phyloP scores from a whole-genome alignment of 2,888 invertebrate species.

The Agrochola litura region DNA sequence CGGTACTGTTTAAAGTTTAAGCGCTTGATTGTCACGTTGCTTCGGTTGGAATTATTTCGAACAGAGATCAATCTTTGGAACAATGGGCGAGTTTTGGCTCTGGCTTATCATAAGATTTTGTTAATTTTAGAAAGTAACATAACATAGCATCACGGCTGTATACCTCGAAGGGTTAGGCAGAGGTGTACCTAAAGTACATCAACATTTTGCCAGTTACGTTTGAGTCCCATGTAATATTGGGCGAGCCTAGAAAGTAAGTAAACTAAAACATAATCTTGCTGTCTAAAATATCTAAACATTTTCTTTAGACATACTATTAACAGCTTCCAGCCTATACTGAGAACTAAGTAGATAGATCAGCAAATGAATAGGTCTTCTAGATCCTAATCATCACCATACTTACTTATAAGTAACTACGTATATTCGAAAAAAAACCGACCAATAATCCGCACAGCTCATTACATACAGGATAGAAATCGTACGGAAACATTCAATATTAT shows the following conservation, averaged over 20 bases:
- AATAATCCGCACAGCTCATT: constrained; percentile 42
- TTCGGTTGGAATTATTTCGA: not conserved
- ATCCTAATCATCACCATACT: constrained; percentile 13
- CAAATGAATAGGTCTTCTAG: not conserved
- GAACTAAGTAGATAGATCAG: not conserved
- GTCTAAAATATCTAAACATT: not conserved
- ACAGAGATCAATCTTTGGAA: not conserved
- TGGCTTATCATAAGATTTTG: not conserved
- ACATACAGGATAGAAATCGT: constrained; percentile 71
- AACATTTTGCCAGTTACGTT: not conserved
- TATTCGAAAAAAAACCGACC: constrained; percentile 43
- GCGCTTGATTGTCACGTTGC: not conserved
- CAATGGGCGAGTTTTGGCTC: not conserved
- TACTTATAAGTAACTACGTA: constrained; percentile 3
- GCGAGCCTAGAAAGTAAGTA: not conserved
- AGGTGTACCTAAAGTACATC: not conserved
- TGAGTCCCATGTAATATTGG: not conserved
- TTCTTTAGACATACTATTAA: not conserved
- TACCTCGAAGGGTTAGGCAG: not conserved
- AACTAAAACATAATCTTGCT: not conserved
- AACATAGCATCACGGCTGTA: not conserved
- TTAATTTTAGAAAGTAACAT: not conserved
- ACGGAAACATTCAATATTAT: constrained; percentile 66
- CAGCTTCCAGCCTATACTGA: too few relatives aligned
- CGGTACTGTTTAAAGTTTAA: not conserved